These are phyloP conservation scores for Microplitis deprimator DNA, from an alignment of 2,888 invertebrate genomes.

Conservation along the genomic window DNA sequence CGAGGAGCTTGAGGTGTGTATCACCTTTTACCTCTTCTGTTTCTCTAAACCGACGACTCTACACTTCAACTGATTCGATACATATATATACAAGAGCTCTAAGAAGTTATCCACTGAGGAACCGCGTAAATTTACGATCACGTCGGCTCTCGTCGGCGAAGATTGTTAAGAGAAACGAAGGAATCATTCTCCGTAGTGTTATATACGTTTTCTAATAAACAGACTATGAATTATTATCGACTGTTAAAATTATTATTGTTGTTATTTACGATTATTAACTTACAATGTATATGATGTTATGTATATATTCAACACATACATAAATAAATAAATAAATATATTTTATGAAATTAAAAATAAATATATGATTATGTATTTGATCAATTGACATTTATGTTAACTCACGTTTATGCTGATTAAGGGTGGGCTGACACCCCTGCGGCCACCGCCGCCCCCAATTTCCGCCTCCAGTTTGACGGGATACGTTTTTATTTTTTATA, in stretches of 20 bases:
- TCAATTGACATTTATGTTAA: slow-evolving; percentile 38
- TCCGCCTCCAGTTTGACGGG: slow-evolving; percentile 68
- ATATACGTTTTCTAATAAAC: slow-evolving; percentile 14
- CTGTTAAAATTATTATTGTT: background rate
- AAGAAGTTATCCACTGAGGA: slow-evolving; percentile 27
- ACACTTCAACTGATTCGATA: background rate
- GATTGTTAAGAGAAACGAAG: slow-evolving; percentile 21
- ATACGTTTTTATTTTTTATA: slow-evolving; percentile 37
- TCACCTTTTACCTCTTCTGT: background rate
- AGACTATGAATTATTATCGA: slow-evolving; percentile 15
- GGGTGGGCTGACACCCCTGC: slow-evolving; percentile 67
- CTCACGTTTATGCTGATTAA: slow-evolving; percentile 68
- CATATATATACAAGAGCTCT: background rate
- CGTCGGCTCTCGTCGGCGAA: slow-evolving; percentile 23
- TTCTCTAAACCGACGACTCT: background rate
- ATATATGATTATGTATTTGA: background rate
- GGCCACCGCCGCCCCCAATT: slow-evolving; percentile 66
- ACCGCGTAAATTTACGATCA: slow-evolving; percentile 49
- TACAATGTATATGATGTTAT: slow-evolving; percentile 5
- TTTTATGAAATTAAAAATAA: slow-evolving; percentile 15
- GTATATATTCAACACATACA: too few relatives aligned
- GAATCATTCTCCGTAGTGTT: slow-evolving; percentile 14
- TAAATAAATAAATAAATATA: background rate
- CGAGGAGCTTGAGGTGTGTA: too few relatives aligned
- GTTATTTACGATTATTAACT: slow-evolving; percentile 10